Conservation (phyloP, 2,113 vertebrate species). For the Aegypius monachus region DNA sequence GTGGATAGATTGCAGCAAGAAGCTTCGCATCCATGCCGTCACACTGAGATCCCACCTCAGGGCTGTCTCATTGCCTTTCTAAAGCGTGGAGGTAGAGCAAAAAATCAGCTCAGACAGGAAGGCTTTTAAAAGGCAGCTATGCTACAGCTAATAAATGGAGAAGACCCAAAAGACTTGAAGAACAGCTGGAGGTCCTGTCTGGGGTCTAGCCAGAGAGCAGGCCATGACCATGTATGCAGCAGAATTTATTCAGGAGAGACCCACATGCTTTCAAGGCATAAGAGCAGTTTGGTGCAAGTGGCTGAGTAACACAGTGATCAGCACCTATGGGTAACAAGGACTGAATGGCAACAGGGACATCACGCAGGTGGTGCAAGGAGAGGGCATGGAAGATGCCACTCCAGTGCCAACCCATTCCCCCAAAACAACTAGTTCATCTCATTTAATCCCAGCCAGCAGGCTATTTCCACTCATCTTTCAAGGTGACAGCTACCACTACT, state of each 20-base stretch:
- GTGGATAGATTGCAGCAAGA: not conserved
- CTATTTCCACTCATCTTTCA: not conserved
- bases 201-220: not conserved
- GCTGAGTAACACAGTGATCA: not conserved
- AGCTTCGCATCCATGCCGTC: rapidly evolving
- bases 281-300: not conserved
- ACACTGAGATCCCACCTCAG: not conserved
- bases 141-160: not conserved
- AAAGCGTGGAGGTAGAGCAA: not conserved
- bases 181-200: not conserved
- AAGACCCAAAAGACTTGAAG: not conserved
- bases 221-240: not conserved
- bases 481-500: not conserved
- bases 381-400: not conserved
- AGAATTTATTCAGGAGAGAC: not conserved
- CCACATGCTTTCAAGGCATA: rapidly evolving
- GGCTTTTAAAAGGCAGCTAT: not conserved
- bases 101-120: not conserved
- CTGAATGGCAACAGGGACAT: not conserved
- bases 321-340: not conserved
- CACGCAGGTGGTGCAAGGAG: rapidly evolving
- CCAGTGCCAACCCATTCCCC: not conserved
- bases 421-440: not conserved
- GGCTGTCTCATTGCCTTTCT: not conserved
- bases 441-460: not conserved